These are phyloP conservation scores for Hypolimnas misippus DNA, from an alignment of 2,888 invertebrate species.

Conservation along the genomic window DNA sequence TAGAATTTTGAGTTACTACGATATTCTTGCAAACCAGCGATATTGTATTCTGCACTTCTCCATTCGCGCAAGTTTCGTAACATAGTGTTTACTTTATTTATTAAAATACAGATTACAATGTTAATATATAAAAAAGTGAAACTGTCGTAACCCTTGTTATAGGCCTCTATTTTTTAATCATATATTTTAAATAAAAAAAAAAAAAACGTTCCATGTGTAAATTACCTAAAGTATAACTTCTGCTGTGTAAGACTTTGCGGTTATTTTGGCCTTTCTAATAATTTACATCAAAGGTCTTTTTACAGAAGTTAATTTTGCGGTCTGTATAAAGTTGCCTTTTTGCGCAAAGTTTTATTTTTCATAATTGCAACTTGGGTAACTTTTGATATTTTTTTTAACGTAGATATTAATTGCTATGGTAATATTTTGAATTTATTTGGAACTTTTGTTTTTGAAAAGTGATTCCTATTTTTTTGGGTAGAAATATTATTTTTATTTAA, in stretches of 20 bases:
- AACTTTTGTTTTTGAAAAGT: not conserved
- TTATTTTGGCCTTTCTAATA: conserved; percentile 31
- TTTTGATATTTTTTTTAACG: not conserved
- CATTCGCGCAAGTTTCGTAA: too few species aligned
- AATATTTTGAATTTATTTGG: not conserved
- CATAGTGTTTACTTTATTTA: too few species aligned
- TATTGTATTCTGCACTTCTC: too few species aligned
- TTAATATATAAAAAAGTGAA: too few species aligned
- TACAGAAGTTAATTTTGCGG: conserved; percentile 24
- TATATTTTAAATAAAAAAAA: too few species aligned
- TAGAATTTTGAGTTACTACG: too few species aligned
- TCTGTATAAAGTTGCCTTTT: not conserved
- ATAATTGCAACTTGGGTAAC: not conserved
- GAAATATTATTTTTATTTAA: too few species aligned
- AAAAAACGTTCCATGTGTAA: conserved; percentile 21
- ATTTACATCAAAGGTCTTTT: conserved; percentile 28
- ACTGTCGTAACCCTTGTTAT: too few species aligned
- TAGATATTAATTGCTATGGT: not conserved
- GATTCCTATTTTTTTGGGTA: too few species aligned
- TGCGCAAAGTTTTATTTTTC: conserved; percentile 5
- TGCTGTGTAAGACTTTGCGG: conserved; percentile 39
- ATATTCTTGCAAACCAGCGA: too few species aligned
- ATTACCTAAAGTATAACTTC: conserved; percentile 24
- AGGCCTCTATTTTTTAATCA: too few species aligned
- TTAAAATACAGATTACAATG: too few species aligned